Base-by-base conservation (phyloP, 2,888 invertebrate genomes). In the Crematogaster levior region DNA sequence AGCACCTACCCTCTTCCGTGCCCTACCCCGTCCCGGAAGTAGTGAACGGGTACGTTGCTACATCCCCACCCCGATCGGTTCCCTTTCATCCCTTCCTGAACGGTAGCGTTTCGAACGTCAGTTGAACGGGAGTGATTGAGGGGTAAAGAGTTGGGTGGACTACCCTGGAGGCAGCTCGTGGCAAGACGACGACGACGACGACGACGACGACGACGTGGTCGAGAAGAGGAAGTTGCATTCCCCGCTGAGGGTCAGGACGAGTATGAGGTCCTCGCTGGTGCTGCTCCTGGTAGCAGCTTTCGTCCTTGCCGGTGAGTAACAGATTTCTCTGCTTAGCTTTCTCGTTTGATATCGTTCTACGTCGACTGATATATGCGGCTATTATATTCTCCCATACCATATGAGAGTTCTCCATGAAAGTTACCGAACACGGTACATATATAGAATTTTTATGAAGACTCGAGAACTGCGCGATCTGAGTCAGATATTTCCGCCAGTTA, bases 201-300 rank as follows among this genome's bases (percentile, higher is more conserved):
- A 77, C 27, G 56, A 79, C 70, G 24, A 51, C 61, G 51, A 77
- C 34, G 43, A 79, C 79, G 79, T 58, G 10, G 70, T 30, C 70
- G 43, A 34, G 10, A 63, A 48, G 27, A 74, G 30, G 63, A 63
- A 63, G 12, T 43, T 56, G 43, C 24, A 30, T 65, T 65, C 56
- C 43, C 79, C 56, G 48, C 37, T 27, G 70, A 70, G 80, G 77
- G 40, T 80, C 70, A 77, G 81, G 68, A 68, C 84, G 91, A 93
- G 90, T 92, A 94, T 93, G 93, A 93, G 90, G 91, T 91, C 92
- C 91, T 93, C 92, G 90, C 86, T 93, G 88, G 91, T 92, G 91
- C 90, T 93, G 90, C 90, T 94, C 73, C 86, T 92, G 81, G 89
- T 91, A 84, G 92, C 93, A 87, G 91, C 92, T 81, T 82, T 92